These are phyloP conservation scores for Anarsia innoxiella DNA, from an alignment of 2,888 invertebrate species.

Conservation along the genomic window DNA sequence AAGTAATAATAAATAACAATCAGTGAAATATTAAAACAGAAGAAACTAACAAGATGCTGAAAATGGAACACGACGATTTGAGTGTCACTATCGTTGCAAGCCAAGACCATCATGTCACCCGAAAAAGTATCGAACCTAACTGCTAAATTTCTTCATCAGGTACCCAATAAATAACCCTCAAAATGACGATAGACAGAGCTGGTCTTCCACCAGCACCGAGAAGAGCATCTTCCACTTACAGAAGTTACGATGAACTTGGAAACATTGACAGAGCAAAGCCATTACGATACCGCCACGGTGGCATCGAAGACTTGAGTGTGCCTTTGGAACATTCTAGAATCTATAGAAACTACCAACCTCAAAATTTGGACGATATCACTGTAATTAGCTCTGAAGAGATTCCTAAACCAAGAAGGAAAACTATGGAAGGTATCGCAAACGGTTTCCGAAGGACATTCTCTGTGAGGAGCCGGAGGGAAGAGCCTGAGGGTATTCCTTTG, in stretches of 20 bases:
- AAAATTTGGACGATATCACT: slow-evolving; percentile 61
- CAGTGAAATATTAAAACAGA: too few species aligned
- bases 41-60: too few species aligned
- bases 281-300: slow-evolving; percentile 56
- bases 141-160: slow-evolving; percentile 51
- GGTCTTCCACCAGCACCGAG: slow-evolving; percentile 62
- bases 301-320: slow-evolving; percentile 56
- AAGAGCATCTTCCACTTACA: slow-evolving; percentile 59
- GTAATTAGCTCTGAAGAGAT: slow-evolving; percentile 67
- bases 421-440: slow-evolving; percentile 61
- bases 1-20: too few species aligned
- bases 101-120: slow-evolving; percentile 34
- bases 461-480: slow-evolving; percentile 51
- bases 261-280: slow-evolving; percentile 53
- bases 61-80: too few species aligned
- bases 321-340: slow-evolving; percentile 35
- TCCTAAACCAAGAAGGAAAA: slow-evolving; percentile 50
- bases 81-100: too few species aligned
- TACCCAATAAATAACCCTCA: slow-evolving; percentile 35
- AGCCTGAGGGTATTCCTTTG: slow-evolving; percentile 56
- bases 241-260: slow-evolving; percentile 67
- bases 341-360: slow-evolving; percentile 42
- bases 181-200: slow-evolving; percentile 64
- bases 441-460: slow-evolving; percentile 66
- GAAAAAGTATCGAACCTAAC: slow-evolving; percentile 22